Conservation (phyloP, 2,113 vertebrate species). For the Prunella fulvescens region DNA sequence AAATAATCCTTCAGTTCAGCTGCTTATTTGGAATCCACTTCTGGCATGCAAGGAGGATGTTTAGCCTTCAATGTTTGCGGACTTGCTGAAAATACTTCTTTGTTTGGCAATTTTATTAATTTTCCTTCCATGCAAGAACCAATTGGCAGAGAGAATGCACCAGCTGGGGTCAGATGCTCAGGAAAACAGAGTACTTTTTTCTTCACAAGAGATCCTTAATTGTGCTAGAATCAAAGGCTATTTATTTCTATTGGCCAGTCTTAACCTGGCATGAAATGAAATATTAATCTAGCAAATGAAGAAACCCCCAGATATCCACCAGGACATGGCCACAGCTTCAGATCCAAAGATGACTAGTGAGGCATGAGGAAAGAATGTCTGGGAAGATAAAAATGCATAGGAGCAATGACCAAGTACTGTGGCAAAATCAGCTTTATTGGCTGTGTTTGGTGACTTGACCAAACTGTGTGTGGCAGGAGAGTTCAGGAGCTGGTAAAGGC, state of each 20-base stretch:
- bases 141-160: background rate
- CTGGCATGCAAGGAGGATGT: background rate
- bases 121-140: background rate
- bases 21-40: background rate
- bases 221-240: background rate
- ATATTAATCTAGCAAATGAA: background rate
- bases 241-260: background rate
- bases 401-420: background rate
- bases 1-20: conserved; percentile 10
- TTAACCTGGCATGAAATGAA: background rate
- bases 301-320: background rate
- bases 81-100: background rate
- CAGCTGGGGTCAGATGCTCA: conserved; percentile 6
- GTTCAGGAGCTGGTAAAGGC: background rate
- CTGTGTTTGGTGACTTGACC: background rate
- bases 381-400: background rate
- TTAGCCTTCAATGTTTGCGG: background rate
- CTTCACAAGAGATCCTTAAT: background rate
- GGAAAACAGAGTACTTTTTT: background rate
- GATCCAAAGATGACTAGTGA: background rate
- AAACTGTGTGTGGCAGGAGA: background rate
- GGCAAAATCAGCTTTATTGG: background rate
- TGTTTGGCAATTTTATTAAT: background rate
- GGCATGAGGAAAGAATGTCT: background rate
- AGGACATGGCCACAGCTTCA: background rate